Conservation (phyloP, 2,797 vertebrate species). For the Sarcophilus harrisii region DNA sequence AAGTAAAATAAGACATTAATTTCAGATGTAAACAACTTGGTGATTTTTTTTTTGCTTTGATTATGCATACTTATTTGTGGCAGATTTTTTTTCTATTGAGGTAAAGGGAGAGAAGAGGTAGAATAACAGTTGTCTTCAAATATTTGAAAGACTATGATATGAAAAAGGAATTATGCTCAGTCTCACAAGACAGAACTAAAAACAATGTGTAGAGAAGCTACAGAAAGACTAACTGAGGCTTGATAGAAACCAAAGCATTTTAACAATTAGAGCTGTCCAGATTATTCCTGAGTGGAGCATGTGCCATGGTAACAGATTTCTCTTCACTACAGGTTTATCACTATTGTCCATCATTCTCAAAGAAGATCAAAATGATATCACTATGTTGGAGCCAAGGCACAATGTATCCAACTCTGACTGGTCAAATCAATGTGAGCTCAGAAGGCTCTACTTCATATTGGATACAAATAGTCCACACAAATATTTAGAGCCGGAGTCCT, state of each 20-base stretch:
- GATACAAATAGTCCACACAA: not conserved
- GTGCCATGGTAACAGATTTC: not conserved
- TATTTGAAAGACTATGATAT: not conserved
- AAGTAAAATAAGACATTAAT: not conserved
- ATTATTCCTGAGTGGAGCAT: not conserved
- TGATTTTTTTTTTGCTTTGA: not conserved
- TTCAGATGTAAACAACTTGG: not conserved
- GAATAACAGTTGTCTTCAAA: not conserved
- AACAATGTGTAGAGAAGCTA: not conserved
- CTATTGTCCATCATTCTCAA: not conserved
- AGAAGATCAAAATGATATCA: not conserved
- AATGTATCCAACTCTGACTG: not conserved
- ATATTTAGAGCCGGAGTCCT: not conserved
- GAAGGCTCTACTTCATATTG: not conserved
- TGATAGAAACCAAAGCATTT: not conserved
- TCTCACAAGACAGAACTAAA: not conserved
- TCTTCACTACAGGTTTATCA: not conserved
- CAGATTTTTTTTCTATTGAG: not conserved
- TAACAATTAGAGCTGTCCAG: not conserved
- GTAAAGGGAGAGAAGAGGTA: not conserved
- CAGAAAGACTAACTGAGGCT: not conserved
- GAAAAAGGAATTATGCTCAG: not conserved
- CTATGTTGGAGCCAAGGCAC: not conserved
- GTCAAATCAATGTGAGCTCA: not conserved
- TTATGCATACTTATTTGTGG: not conserved